These are phyloP conservation scores for Okamejei kenojei DNA, from an alignment of 2,797 vertebrate genomes.

Conservation along the genomic window DNA sequence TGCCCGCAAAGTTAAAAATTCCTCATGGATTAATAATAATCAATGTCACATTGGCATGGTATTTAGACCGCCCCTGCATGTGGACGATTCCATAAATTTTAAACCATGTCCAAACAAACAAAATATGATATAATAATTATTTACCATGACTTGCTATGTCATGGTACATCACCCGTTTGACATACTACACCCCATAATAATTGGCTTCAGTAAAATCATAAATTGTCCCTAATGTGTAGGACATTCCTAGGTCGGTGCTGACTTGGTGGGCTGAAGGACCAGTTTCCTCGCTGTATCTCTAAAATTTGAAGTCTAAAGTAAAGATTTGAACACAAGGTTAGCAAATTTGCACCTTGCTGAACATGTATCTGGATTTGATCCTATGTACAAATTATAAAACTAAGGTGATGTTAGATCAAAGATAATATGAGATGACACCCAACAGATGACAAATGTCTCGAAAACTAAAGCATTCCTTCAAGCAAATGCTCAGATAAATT, in stretches of 20 bases:
- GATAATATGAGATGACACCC: neutral
- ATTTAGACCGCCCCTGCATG: neutral
- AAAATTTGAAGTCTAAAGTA: neutral
- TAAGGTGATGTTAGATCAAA: neutral
- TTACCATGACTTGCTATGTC: neutral
- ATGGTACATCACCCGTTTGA: too few relatives aligned
- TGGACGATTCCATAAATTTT: neutral
- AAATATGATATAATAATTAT: neutral
- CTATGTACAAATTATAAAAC: neutral
- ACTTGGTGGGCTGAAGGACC: too few relatives aligned
- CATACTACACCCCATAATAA: too few relatives aligned
- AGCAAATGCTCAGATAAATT: neutral
- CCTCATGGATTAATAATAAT: neutral
- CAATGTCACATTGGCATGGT: neutral
- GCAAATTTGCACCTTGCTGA: neutral
- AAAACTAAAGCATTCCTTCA: neutral
- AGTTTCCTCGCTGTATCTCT: too few relatives aligned
- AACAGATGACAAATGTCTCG: neutral
- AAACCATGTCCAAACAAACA: neutral
- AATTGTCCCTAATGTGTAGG: too few relatives aligned
- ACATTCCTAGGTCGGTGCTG: too few relatives aligned
- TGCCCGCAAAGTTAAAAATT: neutral
- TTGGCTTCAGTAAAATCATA: too few relatives aligned
- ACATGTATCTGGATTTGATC: neutral
- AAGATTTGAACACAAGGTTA: neutral